Evolutionary conservation across 2,113 vertebrate species (phyloP), one percentile per base, ranked within the genome.

Genomic region (Dipodomys ordii): DNA sequence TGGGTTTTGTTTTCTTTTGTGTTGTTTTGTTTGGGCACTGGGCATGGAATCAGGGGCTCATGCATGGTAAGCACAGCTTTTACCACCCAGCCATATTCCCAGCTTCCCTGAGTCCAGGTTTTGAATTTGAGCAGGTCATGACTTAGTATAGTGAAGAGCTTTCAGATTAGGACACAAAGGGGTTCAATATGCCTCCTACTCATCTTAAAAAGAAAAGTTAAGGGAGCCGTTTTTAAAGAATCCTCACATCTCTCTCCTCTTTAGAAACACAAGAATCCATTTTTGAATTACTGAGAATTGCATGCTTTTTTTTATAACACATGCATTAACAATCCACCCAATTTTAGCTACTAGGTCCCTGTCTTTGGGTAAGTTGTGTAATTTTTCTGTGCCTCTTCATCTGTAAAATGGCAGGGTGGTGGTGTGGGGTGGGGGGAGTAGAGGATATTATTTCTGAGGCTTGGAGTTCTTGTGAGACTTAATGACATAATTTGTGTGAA

Each of bases 191-290:
- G 30, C 25, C 19, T 74, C 68, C 5, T 69, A 3, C 2, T 78
- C 57, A 23, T 16, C 32, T 25, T 64, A 39, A 25, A 32, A 68
- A 1, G 72, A 13, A 4, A 88, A 62, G 6, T 28, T 30, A 27
- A 6, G 39, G 72, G 71, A 83, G 22, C 53, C 20, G 1, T 65
- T 8, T 22, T 84, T 39, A 35, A 79, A 82, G 7, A 11, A 25
- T 62, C 13, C 78, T 77, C 30, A 81, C 2, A 44, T 1, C 71
- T 11, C 78, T 73, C 27, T 79, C 16, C 28, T 74, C 71, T 81
- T 93, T 35, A 86, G 88, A 73, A 86, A 92, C 46, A 60, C 22
- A 44, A 95, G 5, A 27, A 76, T 86, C n/a, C 65, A 44, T 91
- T 83, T 89, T 72, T 69, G 77, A 93, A 95, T 49, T 35, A n/a